phyloP scores from a whole-genome alignment of 2,113 vertebrate genomes.

The Ptychochromis oligacanthus region DNA sequence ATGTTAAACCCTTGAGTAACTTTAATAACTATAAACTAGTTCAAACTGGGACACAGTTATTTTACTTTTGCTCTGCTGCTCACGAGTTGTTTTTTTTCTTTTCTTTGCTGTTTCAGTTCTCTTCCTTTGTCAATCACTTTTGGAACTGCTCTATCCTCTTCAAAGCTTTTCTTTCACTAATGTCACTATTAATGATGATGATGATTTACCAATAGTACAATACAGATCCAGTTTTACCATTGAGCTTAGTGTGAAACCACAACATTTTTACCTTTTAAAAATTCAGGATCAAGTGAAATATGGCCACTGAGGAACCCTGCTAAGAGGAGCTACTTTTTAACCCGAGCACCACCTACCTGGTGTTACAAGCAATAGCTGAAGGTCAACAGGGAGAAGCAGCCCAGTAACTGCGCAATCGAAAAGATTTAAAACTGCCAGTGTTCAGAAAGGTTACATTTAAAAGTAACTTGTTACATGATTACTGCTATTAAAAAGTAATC shows the following conservation, averaged over 20 bases:
- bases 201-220: not conserved
- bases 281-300: not conserved
- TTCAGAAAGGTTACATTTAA: too few species aligned
- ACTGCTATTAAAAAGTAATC: not conserved
- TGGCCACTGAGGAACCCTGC: not conserved
- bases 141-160: not conserved
- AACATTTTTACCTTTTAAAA: not conserved
- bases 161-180: not conserved
- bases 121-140: not conserved
- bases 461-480: not conserved
- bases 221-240: not conserved
- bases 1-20: not conserved
- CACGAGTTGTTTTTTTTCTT: not conserved
- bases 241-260: not conserved
- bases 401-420: constrained; percentile 8
- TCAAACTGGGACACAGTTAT: not conserved
- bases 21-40: not conserved
- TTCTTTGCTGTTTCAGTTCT: not conserved
- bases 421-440: not conserved
- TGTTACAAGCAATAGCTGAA: constrained; percentile 12
- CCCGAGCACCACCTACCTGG: not conserved
- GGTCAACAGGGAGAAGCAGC: constrained; percentile 13
- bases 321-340: not conserved
- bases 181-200: not conserved
- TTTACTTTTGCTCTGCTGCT: not conserved